Conservation (phyloP, 2,113 vertebrate species). For the Cololabis saira region DNA sequence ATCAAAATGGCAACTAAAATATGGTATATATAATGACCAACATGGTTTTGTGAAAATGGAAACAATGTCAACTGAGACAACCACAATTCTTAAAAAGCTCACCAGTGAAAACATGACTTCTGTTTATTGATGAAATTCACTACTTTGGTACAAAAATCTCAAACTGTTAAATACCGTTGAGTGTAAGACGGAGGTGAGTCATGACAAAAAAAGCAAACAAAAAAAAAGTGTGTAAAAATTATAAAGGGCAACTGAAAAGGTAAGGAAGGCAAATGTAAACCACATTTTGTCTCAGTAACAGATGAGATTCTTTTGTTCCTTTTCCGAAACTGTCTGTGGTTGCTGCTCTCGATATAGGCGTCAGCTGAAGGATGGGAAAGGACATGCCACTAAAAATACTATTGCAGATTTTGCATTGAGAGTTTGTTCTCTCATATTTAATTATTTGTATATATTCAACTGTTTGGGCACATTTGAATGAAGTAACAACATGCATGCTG, state of each 20-base stretch:
- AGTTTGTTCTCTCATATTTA: not conserved
- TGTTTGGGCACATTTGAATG: slow-evolving; percentile 11
- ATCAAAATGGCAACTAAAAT: slow-evolving; percentile 15
- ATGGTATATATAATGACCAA: slow-evolving; percentile 22
- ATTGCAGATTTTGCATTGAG: slow-evolving; percentile 2
- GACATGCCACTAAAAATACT: slow-evolving; percentile 1
- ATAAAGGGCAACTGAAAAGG: too few relatives aligned
- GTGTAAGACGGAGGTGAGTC: not conserved
- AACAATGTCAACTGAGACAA: slow-evolving; percentile 21
- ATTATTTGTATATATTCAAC: not conserved
- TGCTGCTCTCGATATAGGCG: too few relatives aligned
- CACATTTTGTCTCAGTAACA: too few relatives aligned
- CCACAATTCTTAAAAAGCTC: slow-evolving; percentile 5
- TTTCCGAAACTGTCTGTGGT: too few relatives aligned
- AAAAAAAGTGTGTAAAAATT: too few relatives aligned
- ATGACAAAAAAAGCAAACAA: too few relatives aligned
- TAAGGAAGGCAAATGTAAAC: too few relatives aligned
- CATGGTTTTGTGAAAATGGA: slow-evolving; percentile 26
- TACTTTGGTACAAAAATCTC: not conserved
- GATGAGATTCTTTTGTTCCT: too few relatives aligned
- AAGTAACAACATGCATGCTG: slow-evolving; percentile 8
- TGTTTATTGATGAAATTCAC: slow-evolving; percentile 17
- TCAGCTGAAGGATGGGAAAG: not conserved
- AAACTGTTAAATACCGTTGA: slow-evolving; percentile 5
- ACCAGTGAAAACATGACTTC: not conserved